A percentile compares a stretch with the other conserved stretches of the same genome.
These are phyloP conservation scores for Marcusenius ussheri DNA, from an alignment of 2,113 vertebrate species.

Conservation along the genomic window DNA sequence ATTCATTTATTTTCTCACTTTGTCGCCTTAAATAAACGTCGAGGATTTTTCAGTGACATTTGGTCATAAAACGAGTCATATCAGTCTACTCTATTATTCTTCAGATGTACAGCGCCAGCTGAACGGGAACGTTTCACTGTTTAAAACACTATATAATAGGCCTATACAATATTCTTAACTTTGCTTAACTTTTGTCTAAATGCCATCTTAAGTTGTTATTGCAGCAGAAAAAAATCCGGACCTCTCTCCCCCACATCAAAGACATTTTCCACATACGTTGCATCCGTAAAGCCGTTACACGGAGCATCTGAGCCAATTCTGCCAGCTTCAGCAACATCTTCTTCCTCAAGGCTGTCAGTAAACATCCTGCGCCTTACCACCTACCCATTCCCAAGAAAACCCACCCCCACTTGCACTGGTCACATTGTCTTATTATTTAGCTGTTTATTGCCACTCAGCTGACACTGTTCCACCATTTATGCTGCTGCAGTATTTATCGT, in stretches of 20 bases:
- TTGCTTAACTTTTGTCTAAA: background rate
- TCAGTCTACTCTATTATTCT: background rate
- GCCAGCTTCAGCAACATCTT: background rate
- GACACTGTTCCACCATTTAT: background rate
- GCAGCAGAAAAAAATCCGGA: background rate
- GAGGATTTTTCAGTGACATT: background rate
- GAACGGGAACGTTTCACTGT: background rate
- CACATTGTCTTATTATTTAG: background rate
- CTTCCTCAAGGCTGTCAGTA: background rate
- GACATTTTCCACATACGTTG: background rate
- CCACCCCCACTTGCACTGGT: background rate
- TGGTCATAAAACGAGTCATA: background rate
- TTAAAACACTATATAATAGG: background rate
- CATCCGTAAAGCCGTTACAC: background rate
- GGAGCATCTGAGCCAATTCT: background rate
- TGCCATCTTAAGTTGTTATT: background rate
- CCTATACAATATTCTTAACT: background rate
- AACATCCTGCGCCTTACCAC: background rate
- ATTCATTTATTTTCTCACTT: background rate
- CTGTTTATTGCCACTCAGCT: background rate
- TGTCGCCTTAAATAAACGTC: background rate
- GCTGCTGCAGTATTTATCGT: background rate
- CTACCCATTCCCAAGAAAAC: background rate
- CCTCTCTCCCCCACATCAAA: background rate
- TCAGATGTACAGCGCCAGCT: background rate